A percentile compares a stretch with the other conserved stretches of the same genome.
phyloP scores from a whole-genome alignment of 2,888 invertebrate species.

The Mesoligia furuncula region DNA sequence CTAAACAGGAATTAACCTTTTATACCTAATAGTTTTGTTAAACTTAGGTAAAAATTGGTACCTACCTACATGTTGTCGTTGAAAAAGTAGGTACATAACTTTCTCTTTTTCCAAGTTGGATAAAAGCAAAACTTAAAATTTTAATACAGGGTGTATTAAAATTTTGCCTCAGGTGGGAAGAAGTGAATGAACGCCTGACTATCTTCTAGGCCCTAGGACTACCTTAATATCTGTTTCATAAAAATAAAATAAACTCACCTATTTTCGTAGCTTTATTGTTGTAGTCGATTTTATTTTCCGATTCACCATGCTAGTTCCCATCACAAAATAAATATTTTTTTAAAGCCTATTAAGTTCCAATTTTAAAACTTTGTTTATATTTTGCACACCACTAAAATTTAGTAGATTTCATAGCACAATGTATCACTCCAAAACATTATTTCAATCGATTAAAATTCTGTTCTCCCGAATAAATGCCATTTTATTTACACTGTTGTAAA shows the following conservation, averaged over 20 bases:
- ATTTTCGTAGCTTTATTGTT: slow-evolving; percentile 57
- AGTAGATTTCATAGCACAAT: slow-evolving; percentile 62
- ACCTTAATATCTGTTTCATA: slow-evolving; percentile 8
- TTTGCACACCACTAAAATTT: slow-evolving; percentile 57
- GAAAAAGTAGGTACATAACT: background rate
- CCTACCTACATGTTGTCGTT: too few relatives aligned
- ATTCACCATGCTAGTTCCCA: slow-evolving; percentile 59
- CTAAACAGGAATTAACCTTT: background rate
- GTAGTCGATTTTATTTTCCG: slow-evolving; percentile 50
- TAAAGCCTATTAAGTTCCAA: slow-evolving; percentile 39
- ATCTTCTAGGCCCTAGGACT: background rate
- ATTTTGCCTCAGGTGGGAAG: slow-evolving; percentile 17
- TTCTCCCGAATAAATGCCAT: slow-evolving; percentile 29
- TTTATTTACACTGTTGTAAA: slow-evolving; percentile 37
- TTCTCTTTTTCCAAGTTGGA: background rate
- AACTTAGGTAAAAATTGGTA: too few relatives aligned
- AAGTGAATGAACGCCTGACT: slow-evolving; percentile 30
- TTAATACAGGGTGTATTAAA: slow-evolving; percentile 24
- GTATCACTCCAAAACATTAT: slow-evolving; percentile 41
- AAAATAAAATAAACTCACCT: slow-evolving; percentile 58
- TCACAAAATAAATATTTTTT: slow-evolving; percentile 59
- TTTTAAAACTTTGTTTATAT: slow-evolving; percentile 56
- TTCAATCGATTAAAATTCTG: slow-evolving; percentile 45
- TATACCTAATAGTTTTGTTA: too few relatives aligned
- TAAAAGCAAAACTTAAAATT: background rate